Conservation (phyloP, 1,140 invertebrate species). For the Drosophila triauraria region DNA sequence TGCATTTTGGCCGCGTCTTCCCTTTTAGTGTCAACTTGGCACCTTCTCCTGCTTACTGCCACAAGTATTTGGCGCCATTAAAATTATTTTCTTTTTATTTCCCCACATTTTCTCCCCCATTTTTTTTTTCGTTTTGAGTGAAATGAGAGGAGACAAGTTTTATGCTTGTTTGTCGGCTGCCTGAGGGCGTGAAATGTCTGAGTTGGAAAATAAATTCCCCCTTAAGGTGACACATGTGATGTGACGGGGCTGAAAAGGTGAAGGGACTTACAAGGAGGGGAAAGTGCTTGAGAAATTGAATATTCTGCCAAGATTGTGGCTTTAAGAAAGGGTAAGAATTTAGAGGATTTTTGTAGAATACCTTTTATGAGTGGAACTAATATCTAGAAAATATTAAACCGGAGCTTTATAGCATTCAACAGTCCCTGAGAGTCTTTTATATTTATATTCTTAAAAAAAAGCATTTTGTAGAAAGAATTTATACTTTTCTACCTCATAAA, state of each 20-base stretch:
- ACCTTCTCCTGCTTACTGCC: constrained; percentile 24
- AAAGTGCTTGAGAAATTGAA: constrained; percentile 9
- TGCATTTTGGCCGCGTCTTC: constrained; percentile 54
- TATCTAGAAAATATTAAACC: not conserved
- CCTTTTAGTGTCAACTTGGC: constrained; percentile 47
- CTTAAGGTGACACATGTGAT: constrained; percentile 54
- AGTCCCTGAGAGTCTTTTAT: too few species aligned
- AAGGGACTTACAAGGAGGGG: constrained; percentile 1
- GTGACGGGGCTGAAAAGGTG: constrained; percentile 2
- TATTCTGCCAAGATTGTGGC: not conserved
- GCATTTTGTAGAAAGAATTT: not conserved
- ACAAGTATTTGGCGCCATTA: constrained; percentile 52
- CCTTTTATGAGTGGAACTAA: not conserved
- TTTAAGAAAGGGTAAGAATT: not conserved
- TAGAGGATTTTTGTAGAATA: not conserved
- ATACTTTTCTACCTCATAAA: not conserved
- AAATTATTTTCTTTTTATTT: constrained; percentile 53
- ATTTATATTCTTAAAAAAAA: too few species aligned
- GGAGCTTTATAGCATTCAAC: too few species aligned
- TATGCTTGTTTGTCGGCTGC: constrained; percentile 54
- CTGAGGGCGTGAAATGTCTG: constrained; percentile 51
- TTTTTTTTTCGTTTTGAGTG: constrained; percentile 1
- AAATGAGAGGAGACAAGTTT: constrained; percentile 57
- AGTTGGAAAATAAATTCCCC: constrained; percentile 36
- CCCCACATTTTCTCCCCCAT: constrained; percentile 20